Conservation (phyloP, 2,888 invertebrate species). For the Heteromyza rotundicornis region DNA sequence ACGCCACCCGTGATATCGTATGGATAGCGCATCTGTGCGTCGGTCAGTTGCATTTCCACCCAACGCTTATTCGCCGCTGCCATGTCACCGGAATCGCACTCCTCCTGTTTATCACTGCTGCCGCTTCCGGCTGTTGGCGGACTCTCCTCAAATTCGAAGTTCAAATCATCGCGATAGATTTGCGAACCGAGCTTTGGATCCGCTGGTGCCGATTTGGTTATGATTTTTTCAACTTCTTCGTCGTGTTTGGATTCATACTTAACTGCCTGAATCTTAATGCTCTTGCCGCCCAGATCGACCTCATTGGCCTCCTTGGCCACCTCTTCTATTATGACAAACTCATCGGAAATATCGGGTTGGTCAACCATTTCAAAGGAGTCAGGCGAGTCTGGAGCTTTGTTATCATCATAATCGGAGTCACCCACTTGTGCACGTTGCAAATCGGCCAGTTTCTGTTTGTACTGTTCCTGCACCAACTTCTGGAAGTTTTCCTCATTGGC, state of each 20-base stretch:
- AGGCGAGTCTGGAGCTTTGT: slow-evolving; percentile 74
- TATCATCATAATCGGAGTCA: slow-evolving; percentile 65
- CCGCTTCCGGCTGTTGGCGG: slow-evolving; percentile 63
- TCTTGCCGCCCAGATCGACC: slow-evolving; percentile 82
- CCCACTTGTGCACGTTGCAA: slow-evolving; percentile 64
- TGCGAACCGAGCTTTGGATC: slow-evolving; percentile 68
- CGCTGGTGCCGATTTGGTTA: slow-evolving; percentile 73
- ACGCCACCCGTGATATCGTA: slow-evolving; percentile 84
- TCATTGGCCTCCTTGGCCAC: slow-evolving; percentile 87
- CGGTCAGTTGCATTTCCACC: slow-evolving; percentile 86
- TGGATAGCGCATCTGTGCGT: slow-evolving; percentile 69
- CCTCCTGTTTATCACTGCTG: slow-evolving; percentile 57
- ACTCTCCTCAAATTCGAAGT: slow-evolving; percentile 75
- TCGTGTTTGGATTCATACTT: slow-evolving; percentile 70
- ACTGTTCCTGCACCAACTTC: slow-evolving; percentile 61
- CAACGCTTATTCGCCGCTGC: slow-evolving; percentile 82
- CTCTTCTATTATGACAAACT: slow-evolving; percentile 87
- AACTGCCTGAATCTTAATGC: slow-evolving; percentile 70
- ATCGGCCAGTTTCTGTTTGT: slow-evolving; percentile 68
- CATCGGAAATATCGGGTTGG: slow-evolving; percentile 85
- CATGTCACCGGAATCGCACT: slow-evolving; percentile 70
- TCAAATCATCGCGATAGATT: slow-evolving; percentile 67
- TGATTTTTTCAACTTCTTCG: slow-evolving; percentile 74
- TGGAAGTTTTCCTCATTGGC: slow-evolving; percentile 61
- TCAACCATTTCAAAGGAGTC: slow-evolving; percentile 89